A percentile compares a stretch with the other conserved stretches of the same genome.
phyloP scores from a whole-genome alignment of 2,888 invertebrate species.

The Idaea aversata region DNA sequence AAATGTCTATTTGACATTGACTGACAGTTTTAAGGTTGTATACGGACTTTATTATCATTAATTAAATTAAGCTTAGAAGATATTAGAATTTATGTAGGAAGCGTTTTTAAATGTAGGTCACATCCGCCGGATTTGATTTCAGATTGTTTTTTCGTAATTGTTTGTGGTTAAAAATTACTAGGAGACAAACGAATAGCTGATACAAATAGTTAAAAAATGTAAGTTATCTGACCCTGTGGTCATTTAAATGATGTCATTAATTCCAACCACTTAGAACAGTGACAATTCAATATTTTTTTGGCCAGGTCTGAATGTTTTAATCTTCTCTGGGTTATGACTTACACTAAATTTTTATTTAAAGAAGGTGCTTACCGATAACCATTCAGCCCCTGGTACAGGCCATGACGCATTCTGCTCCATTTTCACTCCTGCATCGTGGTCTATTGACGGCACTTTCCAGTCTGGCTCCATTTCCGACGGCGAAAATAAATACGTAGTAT shows the following conservation, averaged over 20 bases:
- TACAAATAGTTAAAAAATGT: too few relatives aligned
- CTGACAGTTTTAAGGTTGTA: background rate
- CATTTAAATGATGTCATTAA: too few relatives aligned
- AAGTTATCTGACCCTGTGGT: too few relatives aligned
- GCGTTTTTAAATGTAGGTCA: background rate
- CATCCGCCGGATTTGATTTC: too few relatives aligned
- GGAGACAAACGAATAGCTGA: too few relatives aligned
- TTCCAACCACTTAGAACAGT: too few relatives aligned
- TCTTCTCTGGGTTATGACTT: too few relatives aligned
- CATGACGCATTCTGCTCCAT: slow-evolving; percentile 58
- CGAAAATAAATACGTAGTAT: slow-evolving; percentile 69
- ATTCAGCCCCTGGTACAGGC: slow-evolving; percentile 65
- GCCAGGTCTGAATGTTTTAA: too few relatives aligned
- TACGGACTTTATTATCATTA: background rate
- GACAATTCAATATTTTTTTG: too few relatives aligned
- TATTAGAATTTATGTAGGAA: background rate
- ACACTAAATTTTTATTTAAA: too few relatives aligned
- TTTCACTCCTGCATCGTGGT: slow-evolving; percentile 61
- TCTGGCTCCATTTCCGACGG: slow-evolving; percentile 49
- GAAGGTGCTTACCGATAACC: slow-evolving; percentile 57
- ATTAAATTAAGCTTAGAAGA: background rate
- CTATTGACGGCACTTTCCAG: slow-evolving; percentile 57
- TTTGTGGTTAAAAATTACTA: too few relatives aligned
- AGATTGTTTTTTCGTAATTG: too few relatives aligned
- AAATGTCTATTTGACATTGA: background rate